These are phyloP conservation scores for Poicephalus meyeri DNA, from an alignment of 2,113 vertebrate species.

Conservation along the genomic window DNA sequence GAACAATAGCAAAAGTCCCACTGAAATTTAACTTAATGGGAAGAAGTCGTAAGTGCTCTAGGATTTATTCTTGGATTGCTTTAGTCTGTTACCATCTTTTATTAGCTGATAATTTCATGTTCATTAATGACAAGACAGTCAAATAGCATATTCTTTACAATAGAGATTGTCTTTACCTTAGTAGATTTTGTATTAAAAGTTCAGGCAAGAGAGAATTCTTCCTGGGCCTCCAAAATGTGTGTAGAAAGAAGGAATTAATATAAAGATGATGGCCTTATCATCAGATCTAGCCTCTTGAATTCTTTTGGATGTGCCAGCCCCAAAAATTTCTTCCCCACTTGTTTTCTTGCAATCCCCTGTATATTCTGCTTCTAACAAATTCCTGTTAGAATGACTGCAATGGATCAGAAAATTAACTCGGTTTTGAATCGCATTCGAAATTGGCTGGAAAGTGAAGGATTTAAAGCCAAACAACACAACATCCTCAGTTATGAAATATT, in stretches of 20 bases:
- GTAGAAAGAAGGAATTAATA: not conserved
- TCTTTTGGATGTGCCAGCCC: not conserved
- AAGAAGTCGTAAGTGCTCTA: not conserved
- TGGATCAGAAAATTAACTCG: slow-evolving; percentile 16
- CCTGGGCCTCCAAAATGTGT: not conserved
- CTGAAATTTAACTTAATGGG: not conserved
- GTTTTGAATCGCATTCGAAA: slow-evolving; percentile 20
- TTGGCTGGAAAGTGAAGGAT: not conserved
- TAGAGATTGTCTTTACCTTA: not conserved
- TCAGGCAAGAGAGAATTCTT: not conserved
- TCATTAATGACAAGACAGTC: not conserved
- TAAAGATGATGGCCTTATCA: not conserved
- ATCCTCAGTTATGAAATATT: not conserved
- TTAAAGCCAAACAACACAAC: slow-evolving; percentile 9
- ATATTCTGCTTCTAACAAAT: not conserved
- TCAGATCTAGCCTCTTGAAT: slow-evolving; percentile 37
- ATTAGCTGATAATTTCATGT: not conserved
- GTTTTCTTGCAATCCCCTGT: not conserved
- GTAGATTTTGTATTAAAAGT: not conserved
- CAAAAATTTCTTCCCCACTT: not conserved
- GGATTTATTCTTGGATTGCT: not conserved
- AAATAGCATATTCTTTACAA: not conserved
- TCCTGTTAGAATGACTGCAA: slow-evolving; percentile 4
- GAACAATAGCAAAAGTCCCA: not conserved
- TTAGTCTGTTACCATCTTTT: not conserved